phyloP scores from a whole-genome alignment of 2,113 vertebrate species.

The Archilochus colubris region DNA sequence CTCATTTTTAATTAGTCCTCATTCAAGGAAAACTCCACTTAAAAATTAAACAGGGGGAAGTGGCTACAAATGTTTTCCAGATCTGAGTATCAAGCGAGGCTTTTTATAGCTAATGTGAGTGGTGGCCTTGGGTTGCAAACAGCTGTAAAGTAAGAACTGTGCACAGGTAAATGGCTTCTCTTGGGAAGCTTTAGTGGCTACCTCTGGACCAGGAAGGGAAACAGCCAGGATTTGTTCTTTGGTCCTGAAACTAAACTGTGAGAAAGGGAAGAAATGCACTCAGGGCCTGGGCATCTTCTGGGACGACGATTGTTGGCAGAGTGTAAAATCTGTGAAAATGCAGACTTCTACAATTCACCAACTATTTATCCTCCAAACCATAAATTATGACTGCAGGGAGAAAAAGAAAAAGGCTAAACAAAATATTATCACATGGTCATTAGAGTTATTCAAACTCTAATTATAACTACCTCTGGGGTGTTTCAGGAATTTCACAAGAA shows the following conservation, averaged over 20 bases:
- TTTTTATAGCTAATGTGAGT: not conserved
- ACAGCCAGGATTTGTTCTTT: not conserved
- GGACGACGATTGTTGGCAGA: not conserved
- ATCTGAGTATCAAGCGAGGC: not conserved
- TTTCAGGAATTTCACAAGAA: not conserved
- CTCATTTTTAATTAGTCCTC: slow-evolving; percentile 33
- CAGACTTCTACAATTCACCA: not conserved
- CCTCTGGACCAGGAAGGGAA: not conserved
- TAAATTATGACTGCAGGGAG: not conserved
- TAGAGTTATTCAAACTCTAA: not conserved
- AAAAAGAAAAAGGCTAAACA: not conserved
- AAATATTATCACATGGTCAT: not conserved
- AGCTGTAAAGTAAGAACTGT: not conserved
- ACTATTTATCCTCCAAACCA: not conserved
- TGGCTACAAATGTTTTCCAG: slow-evolving; percentile 17
- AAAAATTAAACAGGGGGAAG: slow-evolving; percentile 16
- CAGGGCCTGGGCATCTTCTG: not conserved
- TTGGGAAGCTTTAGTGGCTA: not conserved
- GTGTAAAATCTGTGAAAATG: not conserved
- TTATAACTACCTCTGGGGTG: not conserved
- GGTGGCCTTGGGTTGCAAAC: not conserved
- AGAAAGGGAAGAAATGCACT: not conserved
- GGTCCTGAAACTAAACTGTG: not conserved
- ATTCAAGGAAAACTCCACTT: slow-evolving; percentile 11
- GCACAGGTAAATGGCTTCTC: not conserved